phyloP scores from a whole-genome alignment of 2,797 vertebrate genomes.

The Pantherophis alleghaniensis region DNA sequence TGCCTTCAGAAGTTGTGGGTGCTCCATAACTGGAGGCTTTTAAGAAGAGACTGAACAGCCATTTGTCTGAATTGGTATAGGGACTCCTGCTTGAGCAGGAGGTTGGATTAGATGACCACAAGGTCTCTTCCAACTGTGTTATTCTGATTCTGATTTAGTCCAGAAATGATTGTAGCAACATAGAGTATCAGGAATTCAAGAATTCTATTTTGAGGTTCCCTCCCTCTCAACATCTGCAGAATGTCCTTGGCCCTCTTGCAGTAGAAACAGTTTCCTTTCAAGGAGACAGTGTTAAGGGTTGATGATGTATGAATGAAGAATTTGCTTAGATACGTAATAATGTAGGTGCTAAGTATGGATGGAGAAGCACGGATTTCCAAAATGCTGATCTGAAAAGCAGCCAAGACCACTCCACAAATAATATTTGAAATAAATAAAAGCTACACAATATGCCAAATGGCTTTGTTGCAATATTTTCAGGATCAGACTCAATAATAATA shows the following conservation, averaged over 20 bases:
- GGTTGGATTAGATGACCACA: no score
- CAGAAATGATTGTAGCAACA: neutral
- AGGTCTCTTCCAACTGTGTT: no score
- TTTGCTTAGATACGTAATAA: neutral
- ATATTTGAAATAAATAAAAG: neutral
- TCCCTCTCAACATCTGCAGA: neutral
- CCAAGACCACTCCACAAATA: neutral
- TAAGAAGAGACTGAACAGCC: no score
- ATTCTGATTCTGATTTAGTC: neutral
- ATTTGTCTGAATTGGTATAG: no score
- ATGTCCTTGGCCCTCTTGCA: neutral
- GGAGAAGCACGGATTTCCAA: neutral
- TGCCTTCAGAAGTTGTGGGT: no score
- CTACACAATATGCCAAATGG: neutral
- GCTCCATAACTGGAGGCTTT: no score
- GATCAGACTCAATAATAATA: no score
- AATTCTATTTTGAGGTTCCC: neutral
- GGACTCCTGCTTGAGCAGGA: no score
- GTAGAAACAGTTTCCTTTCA: neutral
- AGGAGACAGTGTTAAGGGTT: neutral
- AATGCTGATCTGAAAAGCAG: neutral
- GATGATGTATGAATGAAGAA: neutral
- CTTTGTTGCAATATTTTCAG: no score
- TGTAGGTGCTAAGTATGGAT: neutral
- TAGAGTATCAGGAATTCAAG: no score